Conservation (phyloP, 2,888 invertebrate genomes). For the Hypena proboscidalis region DNA sequence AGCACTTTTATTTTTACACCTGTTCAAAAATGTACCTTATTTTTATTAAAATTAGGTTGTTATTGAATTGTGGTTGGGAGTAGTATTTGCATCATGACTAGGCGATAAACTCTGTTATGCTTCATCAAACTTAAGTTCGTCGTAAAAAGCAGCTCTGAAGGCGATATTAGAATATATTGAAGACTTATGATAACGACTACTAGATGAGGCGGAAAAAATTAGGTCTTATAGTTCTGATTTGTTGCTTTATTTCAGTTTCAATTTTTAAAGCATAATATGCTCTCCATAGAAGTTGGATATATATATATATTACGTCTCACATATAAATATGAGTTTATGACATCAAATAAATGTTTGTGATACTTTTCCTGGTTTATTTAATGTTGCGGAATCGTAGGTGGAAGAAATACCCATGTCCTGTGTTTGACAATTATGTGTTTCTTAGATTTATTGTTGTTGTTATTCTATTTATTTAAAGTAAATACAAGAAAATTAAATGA, state of each 20-base stretch:
- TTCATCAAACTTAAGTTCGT: slow-evolving; percentile 41
- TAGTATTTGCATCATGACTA: slow-evolving; percentile 41
- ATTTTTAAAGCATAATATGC: no score
- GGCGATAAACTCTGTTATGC: slow-evolving; percentile 42
- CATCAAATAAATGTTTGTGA: slow-evolving; percentile 5
- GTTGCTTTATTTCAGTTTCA: no score
- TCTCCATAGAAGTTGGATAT: no score
- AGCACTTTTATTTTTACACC: slow-evolving; percentile 25
- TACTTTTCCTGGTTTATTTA: slow-evolving; percentile 7
- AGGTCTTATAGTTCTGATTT: slow-evolving; percentile 8
- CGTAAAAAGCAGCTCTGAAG: slow-evolving; percentile 34
- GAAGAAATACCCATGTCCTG: not conserved
- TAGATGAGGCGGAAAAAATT: slow-evolving; percentile 11
- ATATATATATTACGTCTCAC: slow-evolving; percentile 2
- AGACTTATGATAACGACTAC: slow-evolving; percentile 19
- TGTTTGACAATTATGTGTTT: not conserved
- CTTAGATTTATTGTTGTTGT: not conserved
- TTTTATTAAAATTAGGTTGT: slow-evolving; percentile 1
- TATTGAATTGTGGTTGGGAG: not conserved
- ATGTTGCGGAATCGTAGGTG: not conserved
- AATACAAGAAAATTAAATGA: not conserved
- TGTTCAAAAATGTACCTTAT: slow-evolving; percentile 10
- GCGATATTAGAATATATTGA: slow-evolving; percentile 39
- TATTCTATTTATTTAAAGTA: not conserved
- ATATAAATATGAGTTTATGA: not conserved